These are phyloP conservation scores for Sabatieria punctata DNA, from an alignment of 2,888 invertebrate species.

Conservation along the genomic window DNA sequence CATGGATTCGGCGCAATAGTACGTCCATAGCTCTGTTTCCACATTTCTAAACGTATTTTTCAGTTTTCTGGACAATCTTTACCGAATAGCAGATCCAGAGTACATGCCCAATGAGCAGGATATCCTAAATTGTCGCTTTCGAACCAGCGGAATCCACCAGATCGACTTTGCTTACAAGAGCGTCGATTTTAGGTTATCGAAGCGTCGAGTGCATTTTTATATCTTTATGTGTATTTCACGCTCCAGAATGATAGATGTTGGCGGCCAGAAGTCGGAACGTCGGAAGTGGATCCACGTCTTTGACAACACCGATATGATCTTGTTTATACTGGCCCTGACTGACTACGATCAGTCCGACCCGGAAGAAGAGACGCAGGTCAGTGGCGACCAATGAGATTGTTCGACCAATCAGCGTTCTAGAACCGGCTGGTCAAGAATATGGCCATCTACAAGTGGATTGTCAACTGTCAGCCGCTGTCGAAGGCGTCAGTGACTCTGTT, in stretches of 20 bases:
- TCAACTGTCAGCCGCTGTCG: no score
- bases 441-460: slow-evolving; percentile 25
- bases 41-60: no score
- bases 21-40: no score
- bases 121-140: slow-evolving; percentile 27
- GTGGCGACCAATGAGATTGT: no score
- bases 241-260: no score
- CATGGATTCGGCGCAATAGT: slow-evolving; percentile 19
- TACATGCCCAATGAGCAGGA: slow-evolving; percentile 19
- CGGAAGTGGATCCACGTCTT: no score
- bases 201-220: no score
- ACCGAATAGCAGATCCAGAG: slow-evolving; percentile 14
- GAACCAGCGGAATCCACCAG: slow-evolving; percentile 17
- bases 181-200: slow-evolving; percentile 16
- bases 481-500: slow-evolving; percentile 30
- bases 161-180: slow-evolving; percentile 15
- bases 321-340: slow-evolving; percentile 16
- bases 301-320: slow-evolving; percentile 19
- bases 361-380: slow-evolving; percentile 16
- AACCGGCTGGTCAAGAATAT: slow-evolving; percentile 23
- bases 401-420: no score
- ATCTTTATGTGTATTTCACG: no score
- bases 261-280: no score
- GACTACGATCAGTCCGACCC: slow-evolving; percentile 19
- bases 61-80: slow-evolving; percentile 19